Evolutionary conservation across 2,888 invertebrate genomes (phyloP).

Genomic region (Gandaritis pyraliata): DNA sequence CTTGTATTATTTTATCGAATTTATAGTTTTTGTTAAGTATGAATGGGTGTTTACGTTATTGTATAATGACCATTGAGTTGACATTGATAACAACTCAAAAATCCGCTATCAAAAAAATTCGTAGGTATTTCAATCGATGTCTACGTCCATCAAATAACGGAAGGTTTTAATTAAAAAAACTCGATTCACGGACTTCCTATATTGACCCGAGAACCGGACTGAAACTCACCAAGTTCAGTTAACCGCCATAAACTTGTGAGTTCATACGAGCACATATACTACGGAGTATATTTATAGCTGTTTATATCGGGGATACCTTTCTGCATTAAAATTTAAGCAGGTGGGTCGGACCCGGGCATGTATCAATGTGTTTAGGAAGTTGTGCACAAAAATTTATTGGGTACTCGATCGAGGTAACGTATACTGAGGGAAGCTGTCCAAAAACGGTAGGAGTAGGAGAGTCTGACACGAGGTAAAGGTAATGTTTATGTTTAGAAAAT

Average conservation of each 20-base stretch:
- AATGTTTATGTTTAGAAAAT: conserved; percentile 34
- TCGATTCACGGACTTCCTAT: conserved; percentile 35
- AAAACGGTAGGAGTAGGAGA: conserved; percentile 28
- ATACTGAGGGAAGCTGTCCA: conserved; percentile 37
- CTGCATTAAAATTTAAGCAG: conserved; percentile 48
- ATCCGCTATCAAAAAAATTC: too few relatives aligned
- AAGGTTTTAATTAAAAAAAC: conserved; percentile 8
- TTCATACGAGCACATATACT: conserved; percentile 38
- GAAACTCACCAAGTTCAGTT: conserved; percentile 36
- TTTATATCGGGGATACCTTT: conserved; percentile 38
- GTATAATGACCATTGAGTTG: too few relatives aligned
- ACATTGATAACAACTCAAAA: too few relatives aligned
- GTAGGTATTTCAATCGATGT: too few relatives aligned
- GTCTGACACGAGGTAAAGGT: conserved; percentile 32
- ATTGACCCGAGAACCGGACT: conserved; percentile 38
- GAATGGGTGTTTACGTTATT: too few relatives aligned
- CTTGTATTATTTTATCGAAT: too few relatives aligned
- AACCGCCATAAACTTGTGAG: conserved; percentile 37
- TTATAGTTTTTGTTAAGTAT: too few relatives aligned
- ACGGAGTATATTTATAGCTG: conserved; percentile 27
- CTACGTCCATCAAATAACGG: background rate
- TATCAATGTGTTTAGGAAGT: conserved; percentile 48
- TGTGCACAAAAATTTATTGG: conserved; percentile 46
- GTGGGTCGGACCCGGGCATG: conserved; percentile 41
- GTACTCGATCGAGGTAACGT: conserved; percentile 40